phyloP scores from a whole-genome alignment of 2,113 vertebrate species.

The Ibidorhyncha struthersii region DNA sequence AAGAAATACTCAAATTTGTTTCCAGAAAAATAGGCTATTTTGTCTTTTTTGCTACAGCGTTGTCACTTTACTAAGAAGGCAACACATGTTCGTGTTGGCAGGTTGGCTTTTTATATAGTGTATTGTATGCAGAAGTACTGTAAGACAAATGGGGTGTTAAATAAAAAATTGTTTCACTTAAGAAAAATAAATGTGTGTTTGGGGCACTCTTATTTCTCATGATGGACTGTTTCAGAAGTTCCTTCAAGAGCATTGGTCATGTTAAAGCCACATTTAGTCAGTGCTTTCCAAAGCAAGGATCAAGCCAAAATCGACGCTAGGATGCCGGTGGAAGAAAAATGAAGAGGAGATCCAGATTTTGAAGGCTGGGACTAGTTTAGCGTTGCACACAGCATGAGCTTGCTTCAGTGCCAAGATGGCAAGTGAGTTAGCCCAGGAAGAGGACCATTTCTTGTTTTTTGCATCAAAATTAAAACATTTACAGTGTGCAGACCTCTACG shows the following conservation, averaged over 20 bases:
- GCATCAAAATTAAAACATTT: not conserved
- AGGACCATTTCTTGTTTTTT: not conserved
- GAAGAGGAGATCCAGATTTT: not conserved
- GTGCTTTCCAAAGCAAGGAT: not conserved
- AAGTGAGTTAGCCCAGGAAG: not conserved
- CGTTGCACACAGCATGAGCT: too few species aligned
- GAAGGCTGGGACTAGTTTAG: not conserved
- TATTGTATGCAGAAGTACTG: slow-evolving; percentile 1
- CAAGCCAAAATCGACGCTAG: not conserved
- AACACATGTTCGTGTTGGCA: slow-evolving; percentile 6
- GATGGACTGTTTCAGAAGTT: not conserved
- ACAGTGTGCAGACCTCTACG: accelerated
- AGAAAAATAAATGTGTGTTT: not conserved
- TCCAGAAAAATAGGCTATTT: not conserved
- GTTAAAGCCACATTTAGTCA: not conserved
- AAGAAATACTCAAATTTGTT: not conserved
- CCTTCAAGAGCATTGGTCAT: not conserved
- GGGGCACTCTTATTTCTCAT: not conserved
- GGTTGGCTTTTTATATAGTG: slow-evolving; percentile 10
- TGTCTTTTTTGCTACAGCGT: slow-evolving; percentile 4
- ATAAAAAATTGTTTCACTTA: slow-evolving; percentile 19
- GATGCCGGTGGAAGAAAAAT: accelerated
- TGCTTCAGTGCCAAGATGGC: too few species aligned
- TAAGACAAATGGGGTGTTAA: not conserved
- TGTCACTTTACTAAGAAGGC: slow-evolving; percentile 33